Evolutionary conservation across 1,140 invertebrate species (phyloP).

Genomic region (Reticulitermes speratus): DNA sequence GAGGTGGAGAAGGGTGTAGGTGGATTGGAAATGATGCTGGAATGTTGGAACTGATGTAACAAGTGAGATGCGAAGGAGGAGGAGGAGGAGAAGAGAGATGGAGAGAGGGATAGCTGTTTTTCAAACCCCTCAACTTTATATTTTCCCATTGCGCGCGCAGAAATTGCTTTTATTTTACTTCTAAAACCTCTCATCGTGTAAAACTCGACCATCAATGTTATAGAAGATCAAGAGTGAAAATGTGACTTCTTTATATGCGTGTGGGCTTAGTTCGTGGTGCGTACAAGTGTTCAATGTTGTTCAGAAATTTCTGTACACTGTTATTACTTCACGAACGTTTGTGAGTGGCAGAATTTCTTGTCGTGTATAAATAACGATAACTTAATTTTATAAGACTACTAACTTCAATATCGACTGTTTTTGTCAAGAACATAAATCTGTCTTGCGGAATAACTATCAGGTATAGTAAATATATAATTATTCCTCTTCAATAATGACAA

Average conservation of each 20-base stretch:
- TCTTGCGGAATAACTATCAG: too few relatives aligned
- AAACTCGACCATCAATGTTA: slow-evolving; percentile 16
- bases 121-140: slow-evolving; percentile 3
- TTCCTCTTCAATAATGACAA: too few relatives aligned
- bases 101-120: neutral
- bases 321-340: too few relatives aligned
- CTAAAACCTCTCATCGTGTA: neutral
- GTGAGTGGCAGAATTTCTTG: too few relatives aligned
- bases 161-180: neutral
- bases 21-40: slow-evolving; percentile 17
- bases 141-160: slow-evolving; percentile 16
- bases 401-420: too few relatives aligned
- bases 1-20: slow-evolving; percentile 12
- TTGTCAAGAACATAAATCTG: too few relatives aligned
- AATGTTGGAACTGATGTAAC: slow-evolving; percentile 18
- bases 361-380: too few relatives aligned
- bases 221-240: slow-evolving; percentile 16
- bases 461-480: too few relatives aligned
- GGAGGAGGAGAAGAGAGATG: neutral
- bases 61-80: slow-evolving; percentile 14
- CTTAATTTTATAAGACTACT: too few relatives aligned
- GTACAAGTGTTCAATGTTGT: neutral
- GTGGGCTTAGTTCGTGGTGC: neutral
- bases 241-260: neutral
- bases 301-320: too few relatives aligned